Evolutionary conservation across 2,888 invertebrate species (phyloP), one percentile per base, ranked within the genome.

Genomic region (Erynnis tages): DNA sequence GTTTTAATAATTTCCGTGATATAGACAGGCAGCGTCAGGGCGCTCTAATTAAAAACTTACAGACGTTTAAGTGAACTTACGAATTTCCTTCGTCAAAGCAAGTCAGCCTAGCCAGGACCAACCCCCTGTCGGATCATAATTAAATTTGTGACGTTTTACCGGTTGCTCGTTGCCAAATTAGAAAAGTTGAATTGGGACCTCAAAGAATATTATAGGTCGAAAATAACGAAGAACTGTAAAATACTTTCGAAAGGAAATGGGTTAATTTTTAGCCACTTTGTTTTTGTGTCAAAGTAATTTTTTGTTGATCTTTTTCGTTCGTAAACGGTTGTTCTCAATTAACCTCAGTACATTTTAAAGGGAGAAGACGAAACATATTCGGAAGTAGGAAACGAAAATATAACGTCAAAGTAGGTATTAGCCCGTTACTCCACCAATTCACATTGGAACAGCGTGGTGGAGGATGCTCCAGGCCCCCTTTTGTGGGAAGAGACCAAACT

Each of bases 71-170:
- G 16, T 30, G 37, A 52, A 44, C 50, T 50, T 23, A 43, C 27
- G 21, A 52, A 44, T 44, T 52, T 44, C 37, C 44, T 27, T 27
- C 37, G 37, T 52, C 46, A 46, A 46, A 46, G 46, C 23, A 46
- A 45, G 37, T 37, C 46, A 44, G 43, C 21, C 29, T 65, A 5
- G 21, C 21, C 21, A 21, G 52, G 48, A 55, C 57, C 59, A 63
- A 60, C 56, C 54, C 54, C 45, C 53, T 61, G 66, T 57, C 57
- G 47, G 47, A 44, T 63, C 59, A 64, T 76, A 73, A 76, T 73
- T 72, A 70, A 71, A 73, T 71, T 72, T 62, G 62, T 60, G 66
- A 66, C 68, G 56, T 68, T 69, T 65, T 56, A 57, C 54, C 62
- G 54, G 56, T 61, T 57, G 60, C 61, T 62, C 58, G 54, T 55